Percentiles rank a stretch among this genome's conserved stretches.
phyloP scores from a whole-genome alignment of 2,888 invertebrate species.

The Yponomeuta cagnagella region DNA sequence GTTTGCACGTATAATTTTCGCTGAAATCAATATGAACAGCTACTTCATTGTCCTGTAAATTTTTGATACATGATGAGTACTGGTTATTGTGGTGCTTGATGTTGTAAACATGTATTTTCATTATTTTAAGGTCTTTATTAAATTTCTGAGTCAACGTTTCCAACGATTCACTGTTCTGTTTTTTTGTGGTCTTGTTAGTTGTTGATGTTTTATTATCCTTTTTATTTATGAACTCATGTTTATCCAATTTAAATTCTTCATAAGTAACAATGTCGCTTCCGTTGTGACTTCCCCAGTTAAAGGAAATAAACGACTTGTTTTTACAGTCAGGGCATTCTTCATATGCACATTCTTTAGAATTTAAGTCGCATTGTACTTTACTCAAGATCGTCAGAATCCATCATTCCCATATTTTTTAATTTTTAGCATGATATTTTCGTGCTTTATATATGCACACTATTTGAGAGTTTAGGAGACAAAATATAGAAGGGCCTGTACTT shows the following conservation, averaged over 20 bases:
- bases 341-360: conserved; percentile 1
- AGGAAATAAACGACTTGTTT: too few relatives aligned
- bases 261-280: too few relatives aligned
- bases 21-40: conserved; percentile 13
- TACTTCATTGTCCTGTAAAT: conserved; percentile 9
- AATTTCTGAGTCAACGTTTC: too few relatives aligned
- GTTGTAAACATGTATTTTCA: conserved; percentile 9
- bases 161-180: too few relatives aligned
- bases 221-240: background rate
- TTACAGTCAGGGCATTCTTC: background rate
- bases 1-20: conserved; percentile 13
- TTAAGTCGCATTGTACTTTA: background rate
- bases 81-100: conserved; percentile 15
- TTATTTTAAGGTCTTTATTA: background rate
- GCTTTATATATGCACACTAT: background rate
- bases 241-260: background rate
- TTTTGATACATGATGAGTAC: conserved; percentile 6
- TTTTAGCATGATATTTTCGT: too few relatives aligned
- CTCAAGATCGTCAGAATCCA: background rate
- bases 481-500: conserved; percentile 3
- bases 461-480: background rate
- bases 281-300: too few relatives aligned
- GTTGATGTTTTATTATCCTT: too few relatives aligned
- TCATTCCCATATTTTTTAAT: background rate
- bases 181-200: too few relatives aligned